Conservation (phyloP, 2,888 invertebrate genomes). For the Anticlea derivata region DNA sequence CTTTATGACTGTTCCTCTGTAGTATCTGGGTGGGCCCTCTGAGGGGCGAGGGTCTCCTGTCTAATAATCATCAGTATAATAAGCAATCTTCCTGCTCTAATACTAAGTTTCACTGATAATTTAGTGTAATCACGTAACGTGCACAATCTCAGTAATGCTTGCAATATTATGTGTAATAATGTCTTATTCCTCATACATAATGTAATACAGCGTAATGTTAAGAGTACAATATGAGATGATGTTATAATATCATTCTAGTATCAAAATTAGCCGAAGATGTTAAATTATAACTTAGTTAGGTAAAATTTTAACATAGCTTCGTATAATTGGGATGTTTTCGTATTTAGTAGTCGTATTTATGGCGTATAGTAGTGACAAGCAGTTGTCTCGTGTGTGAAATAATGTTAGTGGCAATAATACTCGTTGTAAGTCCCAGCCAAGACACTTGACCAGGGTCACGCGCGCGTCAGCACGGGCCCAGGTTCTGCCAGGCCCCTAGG, state of each 20-base stretch:
- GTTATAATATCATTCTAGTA: constrained; percentile 82
- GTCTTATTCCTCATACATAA: constrained; percentile 74
- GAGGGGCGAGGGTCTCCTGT: constrained; percentile 36
- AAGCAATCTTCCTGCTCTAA: constrained; percentile 66
- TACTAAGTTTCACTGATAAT: constrained; percentile 63
- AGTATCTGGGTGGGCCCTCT: constrained; percentile 58
- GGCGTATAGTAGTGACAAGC: constrained; percentile 69
- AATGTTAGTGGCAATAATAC: constrained; percentile 81
- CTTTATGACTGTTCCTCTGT: constrained; percentile 80
- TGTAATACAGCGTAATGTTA: constrained; percentile 81
- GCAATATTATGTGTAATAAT: constrained; percentile 79
- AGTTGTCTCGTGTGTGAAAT: constrained; percentile 71
- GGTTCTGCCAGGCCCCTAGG: constrained; percentile 27
- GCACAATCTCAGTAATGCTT: constrained; percentile 85
- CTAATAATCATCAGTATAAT: constrained; percentile 65
- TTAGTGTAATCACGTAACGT: constrained; percentile 69
- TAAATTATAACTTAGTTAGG: constrained; percentile 82
- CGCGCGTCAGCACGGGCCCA: constrained; percentile 33
- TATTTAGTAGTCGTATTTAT: constrained; percentile 77
- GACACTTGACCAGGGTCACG: constrained; percentile 54
- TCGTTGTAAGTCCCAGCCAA: constrained; percentile 73
- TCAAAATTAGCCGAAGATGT: constrained; percentile 85
- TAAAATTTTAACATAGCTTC: constrained; percentile 83
- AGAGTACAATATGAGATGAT: constrained; percentile 84
- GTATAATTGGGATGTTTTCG: constrained; percentile 84